Base-by-base conservation (phyloP, 2,888 invertebrate genomes). In the Noctua fimbriata region DNA sequence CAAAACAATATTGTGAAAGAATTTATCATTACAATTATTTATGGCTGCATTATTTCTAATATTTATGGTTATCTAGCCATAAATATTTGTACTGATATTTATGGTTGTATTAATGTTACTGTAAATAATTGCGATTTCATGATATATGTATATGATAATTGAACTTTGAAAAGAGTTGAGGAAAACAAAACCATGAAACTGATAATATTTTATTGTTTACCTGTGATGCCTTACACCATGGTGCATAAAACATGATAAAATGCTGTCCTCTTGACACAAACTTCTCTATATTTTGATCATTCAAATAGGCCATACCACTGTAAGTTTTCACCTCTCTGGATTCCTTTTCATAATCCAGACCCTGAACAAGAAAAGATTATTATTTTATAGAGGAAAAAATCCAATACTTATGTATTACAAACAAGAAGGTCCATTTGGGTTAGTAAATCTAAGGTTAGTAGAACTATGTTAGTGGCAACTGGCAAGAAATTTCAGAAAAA, bases 181-280 rank as follows among this genome's bases (percentile, higher is more conserved):
- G 41, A 24, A 77, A 28, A 49, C 16, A 65, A 73, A 55, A 18
- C 6, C 1, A 16, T 55, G 7, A 32, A 1, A 32, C 41, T n/a
- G 44, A 67, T 60, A 41, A 21, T 69, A 6, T 36, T 73, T 55
- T 52, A 10, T 65, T 12, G 41, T 89, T 72, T 95, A 98, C 98
- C 97, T 98, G 98, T 90, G 99, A 99, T 90, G 98, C 98, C 78
- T 98, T 97, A 94, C 99, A 99, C 99, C 99, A 99, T 0, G 99
- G 99, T 0, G 98, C 98, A 95, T 98, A 99, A 94, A 99, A 99
- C 96, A 99, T 99, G 9, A 99, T 97, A 93, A 99, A 99, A 94
- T 98, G 98, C 90, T 98, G 98, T 70, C 99, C 99, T 69, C 93
- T 97, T 2, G 97, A 97, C 0, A 98, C 96, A 92, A 98, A 98